Evolutionary conservation across 2,797 vertebrate species (phyloP), one percentile per base, ranked within the genome.

Genomic region (Sebastes cheni): DNA sequence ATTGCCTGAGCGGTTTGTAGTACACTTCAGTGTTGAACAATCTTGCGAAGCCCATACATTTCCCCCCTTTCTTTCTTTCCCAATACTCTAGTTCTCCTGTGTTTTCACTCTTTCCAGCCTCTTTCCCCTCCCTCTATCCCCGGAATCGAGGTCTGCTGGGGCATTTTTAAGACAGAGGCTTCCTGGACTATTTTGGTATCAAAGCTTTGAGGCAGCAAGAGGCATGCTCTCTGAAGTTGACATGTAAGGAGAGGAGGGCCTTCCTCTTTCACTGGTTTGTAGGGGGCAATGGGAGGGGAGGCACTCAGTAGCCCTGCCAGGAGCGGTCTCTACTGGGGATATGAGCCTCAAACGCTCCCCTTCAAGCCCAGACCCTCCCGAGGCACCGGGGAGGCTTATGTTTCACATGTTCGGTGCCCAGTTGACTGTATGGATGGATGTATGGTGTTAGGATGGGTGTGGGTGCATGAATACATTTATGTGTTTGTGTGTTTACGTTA

Each of bases 131-230:
- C 71, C 81, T 86, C 81, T 75, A 91, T 92, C 86, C 88, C 83
- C 65, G 68, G 89, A 92, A 93, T 91, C 81, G 86, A 80, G 89
- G 93, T 90, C 92, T 93, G 80, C 88, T 85, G 91, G 93, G 94
- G 91, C 88, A 92, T 93, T 93, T 95, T 95, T 95, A 94, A 95
- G 91, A 94, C 93, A 93, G 92, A 93, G 92, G 93, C 95, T 94
- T 95, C 93, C 95, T 95, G 91, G 91, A 94, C 94, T 95, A 96
- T 95, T 95, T 95, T 92, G 87, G 93, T 93, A 95, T 96, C 95
- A 96, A 96, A 96, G 96, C 95, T 89, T 90, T 90, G 90, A 94
- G 91, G 89, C 89, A 93, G 92, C 90, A 87, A 91, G 92, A 94
- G 92, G 89, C 94, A 95, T 92, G 92, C 94, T 95, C 93, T 96